A percentile compares a stretch with the other conserved stretches of the same genome.
These are phyloP conservation scores for Takifugu flavidus DNA, from an alignment of 2,113 vertebrate species.

Conservation along the genomic window DNA sequence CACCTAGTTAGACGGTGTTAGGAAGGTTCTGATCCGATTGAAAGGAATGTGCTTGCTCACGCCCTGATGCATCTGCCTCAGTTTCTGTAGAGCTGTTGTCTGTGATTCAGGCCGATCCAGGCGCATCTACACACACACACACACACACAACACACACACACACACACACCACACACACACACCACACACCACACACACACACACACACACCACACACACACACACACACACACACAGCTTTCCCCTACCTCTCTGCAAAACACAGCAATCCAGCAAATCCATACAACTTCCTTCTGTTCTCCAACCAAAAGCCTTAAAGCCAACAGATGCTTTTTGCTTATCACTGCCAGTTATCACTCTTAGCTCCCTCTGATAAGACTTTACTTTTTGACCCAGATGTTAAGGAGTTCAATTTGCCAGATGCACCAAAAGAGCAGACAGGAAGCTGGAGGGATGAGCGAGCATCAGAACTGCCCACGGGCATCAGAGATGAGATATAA, in stretches of 20 bases:
- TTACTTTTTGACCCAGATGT: slow-evolving; percentile 71
- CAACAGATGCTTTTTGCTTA: slow-evolving; percentile 65
- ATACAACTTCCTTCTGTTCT: slow-evolving; percentile 64
- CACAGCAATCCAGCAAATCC: slow-evolving; percentile 55
- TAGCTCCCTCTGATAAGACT: slow-evolving; percentile 62
- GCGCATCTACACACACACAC: slow-evolving; percentile 30
- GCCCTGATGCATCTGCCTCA: slow-evolving; percentile 26
- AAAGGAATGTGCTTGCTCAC: slow-evolving; percentile 14
- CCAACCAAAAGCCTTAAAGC: slow-evolving; percentile 65
- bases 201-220: slow-evolving; percentile 13
- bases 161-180: slow-evolving; percentile 20
- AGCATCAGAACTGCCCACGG: slow-evolving; percentile 51
- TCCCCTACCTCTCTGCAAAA: slow-evolving; percentile 36
- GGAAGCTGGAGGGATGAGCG: slow-evolving; percentile 60
- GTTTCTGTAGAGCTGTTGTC: slow-evolving; percentile 46
- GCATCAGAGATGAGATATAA: slow-evolving; percentile 59
- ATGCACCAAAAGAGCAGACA: slow-evolving; percentile 56
- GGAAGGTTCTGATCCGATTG: slow-evolving; percentile 9
- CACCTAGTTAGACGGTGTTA: background rate
- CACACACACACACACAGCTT: slow-evolving; percentile 10
- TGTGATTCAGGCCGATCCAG: slow-evolving; percentile 44
- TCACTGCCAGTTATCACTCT: slow-evolving; percentile 64
- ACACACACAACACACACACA: slow-evolving; percentile 10
- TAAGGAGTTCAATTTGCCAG: slow-evolving; percentile 72
- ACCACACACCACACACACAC: slow-evolving; percentile 7